These are phyloP conservation scores for Lagenorhynchus albirostris DNA, from an alignment of 2,113 vertebrate genomes.

Conservation along the genomic window DNA sequence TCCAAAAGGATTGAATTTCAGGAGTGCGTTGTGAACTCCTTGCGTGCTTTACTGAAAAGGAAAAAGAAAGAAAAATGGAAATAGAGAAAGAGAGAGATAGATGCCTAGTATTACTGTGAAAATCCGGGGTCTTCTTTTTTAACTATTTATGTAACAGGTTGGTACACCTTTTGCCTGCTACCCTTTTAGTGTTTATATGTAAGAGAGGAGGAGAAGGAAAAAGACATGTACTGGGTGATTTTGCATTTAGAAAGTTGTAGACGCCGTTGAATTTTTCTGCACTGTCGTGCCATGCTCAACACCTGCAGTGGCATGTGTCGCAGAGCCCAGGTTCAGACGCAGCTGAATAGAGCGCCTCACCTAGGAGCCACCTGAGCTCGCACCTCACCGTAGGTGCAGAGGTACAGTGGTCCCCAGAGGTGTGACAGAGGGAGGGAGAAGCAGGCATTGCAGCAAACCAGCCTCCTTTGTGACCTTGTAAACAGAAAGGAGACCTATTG, in stretches of 20 bases:
- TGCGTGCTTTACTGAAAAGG: background rate
- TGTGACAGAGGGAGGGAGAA: background rate
- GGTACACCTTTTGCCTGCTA: background rate
- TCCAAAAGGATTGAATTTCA: background rate
- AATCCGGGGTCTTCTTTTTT: background rate
- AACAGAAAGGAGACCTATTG: conserved; percentile 3
- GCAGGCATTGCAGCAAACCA: background rate
- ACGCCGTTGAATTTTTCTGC: background rate
- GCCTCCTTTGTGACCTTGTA: background rate
- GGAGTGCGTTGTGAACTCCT: background rate
- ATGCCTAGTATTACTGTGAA: background rate
- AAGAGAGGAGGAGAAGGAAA: background rate
- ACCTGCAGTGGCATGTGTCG: background rate
- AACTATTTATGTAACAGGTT: background rate
- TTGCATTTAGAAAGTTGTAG: background rate
- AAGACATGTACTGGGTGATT: background rate
- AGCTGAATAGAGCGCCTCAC: background rate
- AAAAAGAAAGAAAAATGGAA: background rate
- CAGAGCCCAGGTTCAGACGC: background rate
- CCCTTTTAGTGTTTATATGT: background rate
- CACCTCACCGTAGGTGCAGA: background rate
- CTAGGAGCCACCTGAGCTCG: background rate
- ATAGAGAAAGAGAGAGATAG: background rate
- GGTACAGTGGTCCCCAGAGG: background rate
- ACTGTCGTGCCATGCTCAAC: background rate